Base-by-base conservation (phyloP, 30 jellyfish, hydroid and myxozoan genomes). In the Hydractinia echinata region DNA sequence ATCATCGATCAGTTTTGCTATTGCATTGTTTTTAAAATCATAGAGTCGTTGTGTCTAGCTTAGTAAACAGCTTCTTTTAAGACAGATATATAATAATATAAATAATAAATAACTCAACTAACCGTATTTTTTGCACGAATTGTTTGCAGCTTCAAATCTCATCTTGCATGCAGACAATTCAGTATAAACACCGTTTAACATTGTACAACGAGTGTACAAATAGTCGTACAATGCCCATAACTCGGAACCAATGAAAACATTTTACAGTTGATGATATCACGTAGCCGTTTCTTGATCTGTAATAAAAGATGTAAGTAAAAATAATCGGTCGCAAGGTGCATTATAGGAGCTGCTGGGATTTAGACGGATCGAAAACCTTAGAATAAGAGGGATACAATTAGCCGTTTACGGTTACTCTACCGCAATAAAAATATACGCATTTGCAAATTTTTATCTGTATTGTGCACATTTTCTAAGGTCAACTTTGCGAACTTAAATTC, bases 171-270 rank as follows among this genome's bases (percentile, higher is more conserved):
- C 83, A 14, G 21, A 48, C 83, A 74, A 49, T 55, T 74, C 83
- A 10, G 66, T 74, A 11, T 49, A 48, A 10, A 74, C 74, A 30
- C 73, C 83, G 8, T 52, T 67, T 55, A 74, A 50, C 83, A 74
- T 74, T 13, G 66, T 58, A 49, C 83, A 49, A n/a, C 83, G 83
- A 49, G 51, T 58, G 66, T 49, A 74, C 72, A 74, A 4, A 13
- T 49, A 55, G 54, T 5, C 83, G 83, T 74, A 74, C 0, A 74
- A 44, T 77, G 51, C 61, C 83, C 83, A 74, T 67, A 74, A 74
- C 68, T 58, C 83, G 54, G 72, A 14, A 18, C 48, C 61, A 49
- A 49, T 74, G 8, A 49, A 58, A 6, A 49, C 69, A 6, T 49
- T 74, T 74, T 74, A 50, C 83, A 74, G 30, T 50, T 74, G 83